Conservation (phyloP, 2,113 vertebrate species). For the Ornithorhynchus anatinus region DNA sequence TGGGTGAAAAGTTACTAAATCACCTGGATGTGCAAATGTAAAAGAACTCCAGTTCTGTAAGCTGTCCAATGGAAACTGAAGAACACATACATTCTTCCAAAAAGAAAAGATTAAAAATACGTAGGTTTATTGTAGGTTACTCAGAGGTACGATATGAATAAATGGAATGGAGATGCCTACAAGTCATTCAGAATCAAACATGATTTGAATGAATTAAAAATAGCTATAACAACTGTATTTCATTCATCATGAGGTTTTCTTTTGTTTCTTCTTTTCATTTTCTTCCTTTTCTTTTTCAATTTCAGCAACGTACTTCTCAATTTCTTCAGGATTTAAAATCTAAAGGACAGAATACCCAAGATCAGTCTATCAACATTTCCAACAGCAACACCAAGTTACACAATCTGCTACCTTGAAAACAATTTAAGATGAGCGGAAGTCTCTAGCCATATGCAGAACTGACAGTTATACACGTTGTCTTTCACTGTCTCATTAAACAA, state of each 20-base stretch:
- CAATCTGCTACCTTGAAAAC: too few relatives aligned
- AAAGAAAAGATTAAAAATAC: conserved; percentile 60
- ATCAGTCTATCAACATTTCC: neutral
- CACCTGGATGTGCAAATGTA: too few relatives aligned
- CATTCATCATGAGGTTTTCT: conserved; percentile 73
- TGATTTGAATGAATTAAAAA: conserved; percentile 46
- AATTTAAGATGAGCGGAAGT: too few relatives aligned
- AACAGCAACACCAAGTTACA: too few relatives aligned
- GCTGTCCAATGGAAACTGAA: neutral
- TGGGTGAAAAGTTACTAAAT: too few relatives aligned
- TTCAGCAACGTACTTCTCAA: conserved; percentile 82
- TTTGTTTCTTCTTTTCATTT: conserved; percentile 84
- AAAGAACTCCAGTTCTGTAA: neutral
- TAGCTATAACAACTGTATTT: neutral
- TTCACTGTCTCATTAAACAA: too few relatives aligned
- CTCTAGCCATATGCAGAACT: too few relatives aligned
- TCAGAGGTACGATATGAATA: conserved; percentile 32
- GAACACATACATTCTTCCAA: conserved; percentile 1
- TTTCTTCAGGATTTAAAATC: conserved; percentile 84
- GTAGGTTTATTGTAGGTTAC: conserved; percentile 68
- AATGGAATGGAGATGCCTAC: conserved; percentile 39
- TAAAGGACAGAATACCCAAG: neutral
- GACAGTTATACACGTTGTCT: too few relatives aligned
- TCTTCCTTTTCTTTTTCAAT: conserved; percentile 89
- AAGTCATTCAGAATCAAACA: conserved; percentile 26